Percentiles rank a stretch among this genome's conserved stretches.
These are phyloP conservation scores for Motacilla alba DNA, from an alignment of 2,113 vertebrate species.

Conservation along the genomic window DNA sequence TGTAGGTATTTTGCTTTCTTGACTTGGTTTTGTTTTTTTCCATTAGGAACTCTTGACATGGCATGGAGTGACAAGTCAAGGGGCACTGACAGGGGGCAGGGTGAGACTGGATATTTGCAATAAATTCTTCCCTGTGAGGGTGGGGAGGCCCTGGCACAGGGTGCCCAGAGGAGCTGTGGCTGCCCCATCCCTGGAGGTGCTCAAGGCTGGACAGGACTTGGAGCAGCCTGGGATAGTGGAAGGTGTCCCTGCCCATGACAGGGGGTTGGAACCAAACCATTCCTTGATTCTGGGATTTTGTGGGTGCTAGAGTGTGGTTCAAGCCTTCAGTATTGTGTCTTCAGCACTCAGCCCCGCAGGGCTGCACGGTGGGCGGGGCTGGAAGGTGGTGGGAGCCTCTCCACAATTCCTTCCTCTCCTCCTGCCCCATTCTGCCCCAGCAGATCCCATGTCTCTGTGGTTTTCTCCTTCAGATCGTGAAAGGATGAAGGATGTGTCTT, in stretches of 20 bases:
- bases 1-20: background rate
- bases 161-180: background rate
- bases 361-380: background rate
- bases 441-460: rapidly evolving
- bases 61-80: background rate
- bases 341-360: background rate
- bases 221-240: background rate
- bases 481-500: background rate
- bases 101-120: background rate
- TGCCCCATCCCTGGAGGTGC: background rate
- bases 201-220: background rate
- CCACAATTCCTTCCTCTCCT: background rate
- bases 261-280: background rate
- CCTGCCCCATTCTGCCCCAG: rapidly evolving
- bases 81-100: background rate
- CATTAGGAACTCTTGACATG: background rate
- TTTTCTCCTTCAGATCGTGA: background rate
- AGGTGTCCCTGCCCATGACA: background rate
- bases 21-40: background rate
- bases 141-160: background rate
- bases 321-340: too few relatives aligned
- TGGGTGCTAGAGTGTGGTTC: background rate
- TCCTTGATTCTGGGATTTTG: background rate
- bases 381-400: background rate
- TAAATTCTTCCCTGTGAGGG: background rate